Base-by-base conservation (phyloP, 2,888 invertebrate genomes). In the Harpalus rufipes region DNA sequence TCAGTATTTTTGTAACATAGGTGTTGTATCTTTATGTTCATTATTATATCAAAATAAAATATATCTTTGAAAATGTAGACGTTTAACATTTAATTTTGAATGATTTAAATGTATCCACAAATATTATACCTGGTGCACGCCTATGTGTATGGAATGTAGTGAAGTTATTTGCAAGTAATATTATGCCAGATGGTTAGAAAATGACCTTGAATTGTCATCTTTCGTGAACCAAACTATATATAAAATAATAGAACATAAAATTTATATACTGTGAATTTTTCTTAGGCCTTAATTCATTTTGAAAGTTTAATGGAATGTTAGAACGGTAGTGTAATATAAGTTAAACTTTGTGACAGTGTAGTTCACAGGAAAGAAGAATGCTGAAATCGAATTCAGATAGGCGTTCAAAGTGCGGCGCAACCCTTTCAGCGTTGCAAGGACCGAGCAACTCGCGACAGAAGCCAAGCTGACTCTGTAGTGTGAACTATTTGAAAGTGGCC, bases 341-440 rank as follows among this genome's bases (percentile, higher is more conserved):
- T 51, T 51, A 51, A 51, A 51, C 44, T 51, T 51, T 51, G 44
- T 51, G 44, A 51, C 44, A 61, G 18, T 65, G 21, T 74, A 12
- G 80, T 16, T 39, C 41, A 32, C 16, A n/a, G 59, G 56, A 72
- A 32, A 58, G 58, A 82, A 82, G 65, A 68, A 68, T 68, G 63
- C 72, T 32, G 68, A 72, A 82, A 82, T 82, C 74, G 82, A 82
- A 82, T 82, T 82, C 58, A 58, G 82, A 82, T 82, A 25, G 72
- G 25, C 68, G 56, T 82, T 82, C 68, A 82, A 82, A 82, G 82
- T 68, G 44, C 44, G 51, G 76, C 18, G 0, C 2, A 14, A 51
- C 58, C 82, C 32, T 82, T 82, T 68, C 82, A 82, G 82, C 25
- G 18, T 14, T 58, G 58, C 51, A 41, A 7, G 72, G 56, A 25